Base-by-base conservation (phyloP, 2,797 vertebrate species). In the Graptemys geographica region DNA sequence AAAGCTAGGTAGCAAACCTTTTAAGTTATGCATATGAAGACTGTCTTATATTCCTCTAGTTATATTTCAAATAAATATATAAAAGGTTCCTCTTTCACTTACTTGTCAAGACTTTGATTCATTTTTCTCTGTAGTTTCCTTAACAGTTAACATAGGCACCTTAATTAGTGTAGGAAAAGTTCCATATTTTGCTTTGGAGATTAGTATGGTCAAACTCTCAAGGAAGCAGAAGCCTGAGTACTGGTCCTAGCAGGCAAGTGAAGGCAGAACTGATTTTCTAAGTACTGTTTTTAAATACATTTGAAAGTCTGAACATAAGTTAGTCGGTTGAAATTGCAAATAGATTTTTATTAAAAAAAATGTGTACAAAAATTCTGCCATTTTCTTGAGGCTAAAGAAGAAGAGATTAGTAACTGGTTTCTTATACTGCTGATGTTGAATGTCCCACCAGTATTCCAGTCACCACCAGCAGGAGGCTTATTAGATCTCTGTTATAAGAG, bases 361-460 rank as follows among this genome's bases (percentile, higher is more conserved):
- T 16, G 37, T 79, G 44, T 28, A 12, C 37, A 11, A n/a, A 57
- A n/a, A 3, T 6, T 15, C 49, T 87, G 59, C 5, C 47, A 5
- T 83, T 80, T 49, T 56, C 87, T 59, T 87, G 83, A 86, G 19
- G 65, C 53, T 56, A 79, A 90, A 72, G 88, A 78, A 56, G 2
- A 78, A 53, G 2, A 33, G 44, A 62, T 47, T 31, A 62, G 1
- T 78, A 84, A 16, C 72, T 81, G 47, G 86, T 86, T 62, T 18
- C 49, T 0, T 3, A 5, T 6, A 53, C 31, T 15, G 47, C 49
- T 65, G 21, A 25, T 31, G 62, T 11, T 65, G 49, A 91, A 76
- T 78, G 37, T 37, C 49, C n/a, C 28, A 31, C 19, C 44, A 37
- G 15, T 28, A 6, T 78, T 78, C 28, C 51, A 69, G 23, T 25